These are phyloP conservation scores for Sclerurus mexicanus DNA, from an alignment of 2,113 vertebrate species.

Conservation along the genomic window DNA sequence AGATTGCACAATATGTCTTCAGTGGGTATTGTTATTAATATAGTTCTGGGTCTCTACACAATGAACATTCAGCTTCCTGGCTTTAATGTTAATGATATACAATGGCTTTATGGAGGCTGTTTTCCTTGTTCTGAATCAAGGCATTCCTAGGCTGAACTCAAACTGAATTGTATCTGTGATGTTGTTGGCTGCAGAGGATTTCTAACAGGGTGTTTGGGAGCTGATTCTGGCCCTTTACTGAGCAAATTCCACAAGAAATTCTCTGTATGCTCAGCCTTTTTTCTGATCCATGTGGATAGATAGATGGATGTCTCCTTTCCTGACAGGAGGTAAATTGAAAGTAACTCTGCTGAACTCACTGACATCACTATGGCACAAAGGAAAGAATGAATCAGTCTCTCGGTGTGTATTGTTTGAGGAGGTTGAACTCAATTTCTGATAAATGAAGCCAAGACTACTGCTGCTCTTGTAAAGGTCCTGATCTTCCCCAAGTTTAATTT, in stretches of 20 bases:
- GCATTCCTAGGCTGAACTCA: not conserved
- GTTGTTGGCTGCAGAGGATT: not conserved
- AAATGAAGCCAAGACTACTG: not conserved
- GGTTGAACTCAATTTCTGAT: constrained; percentile 30
- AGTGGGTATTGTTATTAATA: not conserved
- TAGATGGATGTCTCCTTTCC: not conserved
- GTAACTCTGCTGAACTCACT: not conserved
- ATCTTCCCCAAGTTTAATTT: constrained; percentile 24
- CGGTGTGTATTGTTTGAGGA: not conserved
- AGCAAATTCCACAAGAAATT: not conserved
- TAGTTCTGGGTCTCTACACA: not conserved
- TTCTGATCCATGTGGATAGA: not conserved
- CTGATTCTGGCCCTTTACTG: not conserved
- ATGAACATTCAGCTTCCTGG: not conserved
- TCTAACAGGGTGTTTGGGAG: not conserved
- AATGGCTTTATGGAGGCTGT: not conserved
- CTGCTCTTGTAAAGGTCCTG: constrained; percentile 31
- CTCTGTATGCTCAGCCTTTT: not conserved
- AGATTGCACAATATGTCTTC: not conserved
- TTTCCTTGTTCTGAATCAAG: not conserved
- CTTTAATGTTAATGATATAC: not conserved
- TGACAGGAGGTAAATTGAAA: constrained; percentile 26
- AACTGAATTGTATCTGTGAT: not conserved
- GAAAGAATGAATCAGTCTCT: not conserved
- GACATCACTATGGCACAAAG: not conserved